phyloP scores from a whole-genome alignment of 2,888 invertebrate genomes.

The Trichacis sp. region DNA sequence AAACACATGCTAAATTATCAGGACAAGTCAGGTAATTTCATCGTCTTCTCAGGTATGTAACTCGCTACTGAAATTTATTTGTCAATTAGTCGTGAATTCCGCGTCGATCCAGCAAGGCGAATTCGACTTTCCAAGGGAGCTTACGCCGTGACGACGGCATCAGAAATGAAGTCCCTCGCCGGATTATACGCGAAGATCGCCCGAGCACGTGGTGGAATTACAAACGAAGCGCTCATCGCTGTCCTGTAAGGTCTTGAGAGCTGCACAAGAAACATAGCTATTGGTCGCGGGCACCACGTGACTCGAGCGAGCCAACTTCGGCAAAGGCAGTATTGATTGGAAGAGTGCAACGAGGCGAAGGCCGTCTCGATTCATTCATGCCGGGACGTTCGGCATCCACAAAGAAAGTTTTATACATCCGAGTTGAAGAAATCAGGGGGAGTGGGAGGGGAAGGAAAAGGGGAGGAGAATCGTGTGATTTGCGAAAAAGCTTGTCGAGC shows the following conservation, averaged over 20 bases:
- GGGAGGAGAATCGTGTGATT: too few species aligned
- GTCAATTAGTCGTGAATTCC: too few species aligned
- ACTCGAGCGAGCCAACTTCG: conserved; percentile 41
- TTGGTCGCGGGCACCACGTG: conserved; percentile 41
- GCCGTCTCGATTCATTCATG: conserved; percentile 39
- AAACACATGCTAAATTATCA: too few species aligned
- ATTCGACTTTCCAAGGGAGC: background rate
- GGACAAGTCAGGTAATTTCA: too few species aligned
- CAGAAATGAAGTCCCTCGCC: conserved; percentile 15
- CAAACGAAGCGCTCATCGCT: conserved; percentile 30
- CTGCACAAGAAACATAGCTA: conserved; percentile 33
- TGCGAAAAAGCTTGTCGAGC: too few species aligned
- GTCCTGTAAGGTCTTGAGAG: conserved; percentile 31
- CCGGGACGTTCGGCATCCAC: conserved; percentile 21
- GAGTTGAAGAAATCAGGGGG: background rate
- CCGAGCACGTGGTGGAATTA: conserved; percentile 26
- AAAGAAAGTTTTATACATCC: conserved; percentile 19
- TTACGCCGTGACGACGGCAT: conserved; percentile 1
- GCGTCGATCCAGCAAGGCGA: background rate
- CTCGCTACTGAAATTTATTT: too few species aligned
- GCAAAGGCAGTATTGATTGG: conserved; percentile 45
- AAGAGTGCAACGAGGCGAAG: conserved; percentile 41
- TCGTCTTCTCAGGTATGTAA: too few species aligned
- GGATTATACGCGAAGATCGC: conserved; percentile 27
- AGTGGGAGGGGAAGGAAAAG: too few species aligned